Percentiles rank a stretch among this genome's conserved stretches.
Conservation (phyloP, 2,113 vertebrate species). For the Tragelaphus buxtoni region DNA sequence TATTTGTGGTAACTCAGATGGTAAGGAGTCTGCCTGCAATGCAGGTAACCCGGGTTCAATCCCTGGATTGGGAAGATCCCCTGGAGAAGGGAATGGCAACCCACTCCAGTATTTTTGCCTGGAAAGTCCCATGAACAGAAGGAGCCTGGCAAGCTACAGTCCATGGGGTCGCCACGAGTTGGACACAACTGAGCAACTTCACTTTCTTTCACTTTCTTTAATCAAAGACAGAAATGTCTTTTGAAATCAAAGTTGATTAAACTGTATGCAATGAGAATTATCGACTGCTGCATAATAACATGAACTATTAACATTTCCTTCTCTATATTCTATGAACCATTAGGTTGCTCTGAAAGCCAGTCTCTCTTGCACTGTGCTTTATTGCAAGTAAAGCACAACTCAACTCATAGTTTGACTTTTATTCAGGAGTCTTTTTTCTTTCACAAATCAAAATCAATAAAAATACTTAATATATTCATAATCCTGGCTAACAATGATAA, state of each 20-base stretch:
- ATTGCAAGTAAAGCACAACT: neutral
- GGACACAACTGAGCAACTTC: neutral
- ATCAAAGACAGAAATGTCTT: neutral
- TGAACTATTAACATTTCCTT: neutral
- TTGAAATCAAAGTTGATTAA: constrained; percentile 29
- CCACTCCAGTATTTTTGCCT: neutral
- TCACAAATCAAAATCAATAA: constrained; percentile 5
- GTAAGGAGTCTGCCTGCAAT: neutral
- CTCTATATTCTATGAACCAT: neutral
- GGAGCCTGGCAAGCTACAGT: neutral
- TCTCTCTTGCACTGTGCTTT: neutral
- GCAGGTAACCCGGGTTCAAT: neutral
- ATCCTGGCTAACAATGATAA: constrained; percentile 15
- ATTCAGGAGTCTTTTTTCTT: neutral
- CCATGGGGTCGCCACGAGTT: neutral
- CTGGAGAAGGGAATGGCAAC: neutral
- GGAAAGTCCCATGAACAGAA: neutral
- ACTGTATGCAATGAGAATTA: neutral
- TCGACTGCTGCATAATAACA: neutral
- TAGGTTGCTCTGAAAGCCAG: neutral
- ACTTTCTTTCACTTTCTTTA: neutral
- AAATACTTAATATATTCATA: constrained; percentile 32
- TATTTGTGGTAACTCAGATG: neutral
- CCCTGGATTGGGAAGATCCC: neutral
- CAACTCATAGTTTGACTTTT: neutral